These are phyloP conservation scores for Vollenhovia emeryi DNA, from an alignment of 1,140 invertebrate genomes.

Conservation along the genomic window DNA sequence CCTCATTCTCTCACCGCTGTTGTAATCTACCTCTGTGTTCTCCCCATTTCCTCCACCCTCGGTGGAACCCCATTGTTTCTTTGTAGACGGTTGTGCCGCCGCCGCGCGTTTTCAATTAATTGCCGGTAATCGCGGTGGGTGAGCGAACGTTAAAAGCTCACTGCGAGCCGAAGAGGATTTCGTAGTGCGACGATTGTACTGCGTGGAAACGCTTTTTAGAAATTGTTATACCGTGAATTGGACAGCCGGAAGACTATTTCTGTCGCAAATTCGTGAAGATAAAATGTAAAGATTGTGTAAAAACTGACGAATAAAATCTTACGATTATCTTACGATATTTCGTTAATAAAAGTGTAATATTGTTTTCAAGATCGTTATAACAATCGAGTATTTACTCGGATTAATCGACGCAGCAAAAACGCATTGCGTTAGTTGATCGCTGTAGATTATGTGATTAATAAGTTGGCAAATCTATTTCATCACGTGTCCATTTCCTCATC, in stretches of 20 bases:
- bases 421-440: neutral
- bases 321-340: neutral
- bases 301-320: neutral
- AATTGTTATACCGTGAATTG: neutral
- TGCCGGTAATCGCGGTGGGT: slow-evolving; percentile 30
- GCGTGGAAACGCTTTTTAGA: slow-evolving; percentile 9
- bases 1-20: neutral
- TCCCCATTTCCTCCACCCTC: neutral
- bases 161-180: slow-evolving; percentile 33
- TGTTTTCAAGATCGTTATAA: neutral
- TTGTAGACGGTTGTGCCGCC: neutral
- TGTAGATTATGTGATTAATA: neutral
- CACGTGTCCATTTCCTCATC: neutral
- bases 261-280: neutral
- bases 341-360: neutral
- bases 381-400: neutral
- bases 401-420: neutral
- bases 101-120: slow-evolving; percentile 46
- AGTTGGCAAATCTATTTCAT: neutral
- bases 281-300: neutral
- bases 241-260: neutral
- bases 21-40: slow-evolving; percentile 35
- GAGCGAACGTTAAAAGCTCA: slow-evolving; percentile 33
- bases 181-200: neutral
- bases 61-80: slow-evolving; percentile 30